These are phyloP conservation scores for Julus scandinavius DNA, from an alignment of 2,888 invertebrate genomes.

Conservation along the genomic window DNA sequence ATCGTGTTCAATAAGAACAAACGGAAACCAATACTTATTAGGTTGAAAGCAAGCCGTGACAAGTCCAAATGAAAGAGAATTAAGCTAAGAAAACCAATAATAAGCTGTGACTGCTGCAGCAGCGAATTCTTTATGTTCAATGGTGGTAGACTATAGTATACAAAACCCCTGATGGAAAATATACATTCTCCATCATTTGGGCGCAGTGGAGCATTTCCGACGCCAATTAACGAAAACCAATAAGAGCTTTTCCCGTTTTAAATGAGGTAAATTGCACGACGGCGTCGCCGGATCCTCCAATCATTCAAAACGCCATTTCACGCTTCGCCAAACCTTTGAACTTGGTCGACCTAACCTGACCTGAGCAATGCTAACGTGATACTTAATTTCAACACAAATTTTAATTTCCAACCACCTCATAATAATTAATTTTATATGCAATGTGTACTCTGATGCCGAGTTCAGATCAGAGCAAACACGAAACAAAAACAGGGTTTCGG, in stretches of 20 bases:
- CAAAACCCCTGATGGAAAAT: neutral
- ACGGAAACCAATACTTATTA: slow-evolving; percentile 33
- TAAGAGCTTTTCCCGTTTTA: slow-evolving; percentile 27
- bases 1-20: slow-evolving; percentile 21
- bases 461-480: too few relatives aligned
- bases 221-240: slow-evolving; percentile 33
- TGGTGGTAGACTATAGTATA: too few relatives aligned
- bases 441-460: too few relatives aligned
- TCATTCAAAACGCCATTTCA: neutral
- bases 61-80: slow-evolving; percentile 33
- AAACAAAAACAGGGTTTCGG: too few relatives aligned
- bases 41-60: slow-evolving; percentile 27
- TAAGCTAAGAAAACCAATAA: slow-evolving; percentile 33
- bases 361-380: neutral
- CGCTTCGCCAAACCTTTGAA: neutral
- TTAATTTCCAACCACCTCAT: too few relatives aligned
- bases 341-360: neutral
- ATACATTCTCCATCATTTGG: neutral
- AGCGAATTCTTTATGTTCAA: neutral
- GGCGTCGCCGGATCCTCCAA: neutral
- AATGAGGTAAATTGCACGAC: neutral
- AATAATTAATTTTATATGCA: too few relatives aligned
- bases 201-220: slow-evolving; percentile 1
- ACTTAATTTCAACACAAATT: too few relatives aligned
- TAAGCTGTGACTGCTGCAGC: slow-evolving; percentile 13